A percentile compares a stretch with the other conserved stretches of the same genome.
phyloP scores from a whole-genome alignment of 2,888 invertebrate genomes.

The Tenthredo amoena region DNA sequence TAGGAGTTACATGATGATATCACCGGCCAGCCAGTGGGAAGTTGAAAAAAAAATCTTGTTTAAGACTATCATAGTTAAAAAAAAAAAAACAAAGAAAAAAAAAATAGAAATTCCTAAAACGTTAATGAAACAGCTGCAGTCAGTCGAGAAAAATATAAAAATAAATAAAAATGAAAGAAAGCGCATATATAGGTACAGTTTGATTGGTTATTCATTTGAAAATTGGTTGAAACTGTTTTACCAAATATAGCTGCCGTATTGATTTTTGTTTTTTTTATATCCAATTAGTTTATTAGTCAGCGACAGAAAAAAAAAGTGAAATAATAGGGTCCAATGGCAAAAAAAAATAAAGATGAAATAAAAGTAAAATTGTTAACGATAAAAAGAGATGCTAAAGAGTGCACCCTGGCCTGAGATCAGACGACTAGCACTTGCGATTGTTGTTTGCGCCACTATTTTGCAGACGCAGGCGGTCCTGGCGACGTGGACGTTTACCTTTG shows the following conservation, averaged over 20 bases:
- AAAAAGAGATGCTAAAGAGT: background rate
- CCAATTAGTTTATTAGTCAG: background rate
- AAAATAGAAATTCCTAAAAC: background rate
- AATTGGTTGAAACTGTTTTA: background rate
- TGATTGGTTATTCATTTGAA: background rate
- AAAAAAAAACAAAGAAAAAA: background rate
- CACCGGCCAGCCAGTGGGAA: background rate
- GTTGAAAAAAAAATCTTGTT: background rate
- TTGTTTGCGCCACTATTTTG: slow-evolving; percentile 82
- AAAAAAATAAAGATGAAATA: background rate
- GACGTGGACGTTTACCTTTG: slow-evolving; percentile 80
- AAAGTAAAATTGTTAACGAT: background rate
- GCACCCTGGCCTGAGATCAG: slow-evolving; percentile 72
- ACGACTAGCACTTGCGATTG: slow-evolving; percentile 82
- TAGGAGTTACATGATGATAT: background rate
- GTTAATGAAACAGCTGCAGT: background rate
- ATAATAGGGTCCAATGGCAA: background rate
- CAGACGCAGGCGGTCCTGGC: slow-evolving; percentile 80
- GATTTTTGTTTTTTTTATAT: background rate
- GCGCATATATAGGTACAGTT: background rate
- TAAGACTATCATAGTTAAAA: background rate
- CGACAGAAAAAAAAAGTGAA: background rate
- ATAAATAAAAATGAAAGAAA: background rate
- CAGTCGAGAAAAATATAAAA: background rate
- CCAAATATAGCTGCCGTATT: slow-evolving; percentile 14